Conservation (phyloP, 2,113 vertebrate species). For the Pygoscelis antarcticus region DNA sequence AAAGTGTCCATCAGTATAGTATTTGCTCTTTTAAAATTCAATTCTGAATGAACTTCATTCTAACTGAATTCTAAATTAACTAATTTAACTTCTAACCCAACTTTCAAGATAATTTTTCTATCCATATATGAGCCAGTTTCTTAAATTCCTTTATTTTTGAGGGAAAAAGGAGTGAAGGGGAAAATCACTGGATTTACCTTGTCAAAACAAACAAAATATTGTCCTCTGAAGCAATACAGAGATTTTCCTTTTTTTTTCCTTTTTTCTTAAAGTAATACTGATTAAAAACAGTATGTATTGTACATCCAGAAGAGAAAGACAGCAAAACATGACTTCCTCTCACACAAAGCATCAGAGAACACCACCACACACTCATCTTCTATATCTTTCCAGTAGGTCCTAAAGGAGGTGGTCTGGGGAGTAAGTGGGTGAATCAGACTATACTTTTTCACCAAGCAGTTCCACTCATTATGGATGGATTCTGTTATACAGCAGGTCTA, state of each 20-base stretch:
- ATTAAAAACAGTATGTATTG: background rate
- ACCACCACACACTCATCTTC: background rate
- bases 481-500: background rate
- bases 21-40: background rate
- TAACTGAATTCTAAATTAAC: background rate
- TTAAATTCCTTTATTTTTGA: background rate
- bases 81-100: background rate
- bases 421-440: background rate
- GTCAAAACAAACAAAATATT: background rate
- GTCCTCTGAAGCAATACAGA: background rate
- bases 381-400: background rate
- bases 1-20: background rate
- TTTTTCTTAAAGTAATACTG: background rate
- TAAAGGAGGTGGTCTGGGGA: background rate
- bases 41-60: background rate
- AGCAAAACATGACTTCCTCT: background rate
- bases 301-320: background rate
- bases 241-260: background rate
- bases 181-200: background rate
- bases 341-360: background rate
- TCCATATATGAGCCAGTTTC: background rate
- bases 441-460: background rate
- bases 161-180: background rate
- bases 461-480: background rate
- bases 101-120: background rate